phyloP scores from a whole-genome alignment of 2,888 invertebrate genomes.

The Salpingus planirostris region DNA sequence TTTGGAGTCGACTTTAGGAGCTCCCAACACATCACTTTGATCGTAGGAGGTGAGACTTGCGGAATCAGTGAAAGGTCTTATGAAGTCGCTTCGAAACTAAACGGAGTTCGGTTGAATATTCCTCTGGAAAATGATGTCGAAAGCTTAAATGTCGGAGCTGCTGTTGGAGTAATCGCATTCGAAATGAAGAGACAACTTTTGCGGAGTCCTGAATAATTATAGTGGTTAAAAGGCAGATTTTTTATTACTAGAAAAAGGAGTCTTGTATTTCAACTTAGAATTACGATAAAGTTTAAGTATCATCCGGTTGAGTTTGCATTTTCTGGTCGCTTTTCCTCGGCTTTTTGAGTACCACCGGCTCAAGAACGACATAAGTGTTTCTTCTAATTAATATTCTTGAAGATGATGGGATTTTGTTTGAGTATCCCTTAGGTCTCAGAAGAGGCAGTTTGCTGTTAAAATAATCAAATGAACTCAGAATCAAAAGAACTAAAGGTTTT shows the following conservation, averaged over 20 bases:
- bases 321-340: too few species aligned
- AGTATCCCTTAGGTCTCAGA: too few species aligned
- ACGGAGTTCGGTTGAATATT: constrained; percentile 63
- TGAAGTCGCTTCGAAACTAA: constrained; percentile 48
- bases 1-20: constrained; percentile 50
- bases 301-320: too few species aligned
- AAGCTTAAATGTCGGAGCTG: constrained; percentile 78
- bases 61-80: constrained; percentile 72
- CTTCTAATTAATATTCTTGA: neutral
- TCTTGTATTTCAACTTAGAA: too few species aligned
- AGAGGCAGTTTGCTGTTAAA: too few species aligned
- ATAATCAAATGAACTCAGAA: too few species aligned
- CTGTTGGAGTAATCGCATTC: constrained; percentile 73
- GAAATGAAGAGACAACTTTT: constrained; percentile 65
- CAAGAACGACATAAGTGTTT: constrained; percentile 1
- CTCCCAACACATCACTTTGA: constrained; percentile 52
- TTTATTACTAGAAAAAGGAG: too few species aligned
- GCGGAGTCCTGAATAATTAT: too few species aligned
- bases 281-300: too few species aligned
- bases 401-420: neutral
- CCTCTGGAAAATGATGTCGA: constrained; percentile 70
- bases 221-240: too few species aligned
- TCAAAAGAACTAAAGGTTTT: too few species aligned
- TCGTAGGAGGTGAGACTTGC: constrained; percentile 84
- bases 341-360: too few species aligned